Base-by-base conservation (phyloP, 92 coral and sea anemone species). In the Zoanthus gigantus region DNA sequence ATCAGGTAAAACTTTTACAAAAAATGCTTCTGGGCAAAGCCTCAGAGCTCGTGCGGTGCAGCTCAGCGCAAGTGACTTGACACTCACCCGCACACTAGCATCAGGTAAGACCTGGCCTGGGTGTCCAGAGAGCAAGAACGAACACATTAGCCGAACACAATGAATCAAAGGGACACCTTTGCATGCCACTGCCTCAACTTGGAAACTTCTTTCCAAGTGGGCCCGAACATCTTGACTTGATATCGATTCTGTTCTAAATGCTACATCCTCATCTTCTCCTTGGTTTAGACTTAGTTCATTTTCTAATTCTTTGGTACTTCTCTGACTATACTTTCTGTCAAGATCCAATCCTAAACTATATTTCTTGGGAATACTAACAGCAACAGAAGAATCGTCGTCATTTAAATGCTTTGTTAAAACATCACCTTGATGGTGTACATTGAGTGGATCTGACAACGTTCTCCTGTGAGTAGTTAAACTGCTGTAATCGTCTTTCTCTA, bases 81-180 rank as follows among this genome's bases (percentile, higher is more conserved):
- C 99, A 72, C 98, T 96, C 67, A 95, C 99, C 54, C 99, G 98
- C n/a, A 95, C 98, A 86, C 90, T 89, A 32, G 95, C 90, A 72
- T 96, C 99, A 30, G 99, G 93, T 7, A 96, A 87, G 47, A 95
- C 95, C 85, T 95, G 97, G 16, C 98, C 96, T 14, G 94, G 92
- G 72, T 90, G 92, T 71, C 99, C 99, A 29, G 99, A 93, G 72
- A 96, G 48, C 71, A 96, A 72, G 68, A 96, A 96, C 30, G 98
- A 95, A 84, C 97, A 92, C 99, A 96, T 95, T 32, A 96, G 94
- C 61, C 99, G 92, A 7, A 92, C 97, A 89, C 98, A 95, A 72
- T 96, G 99, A 61, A 96, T 88, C 57, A 96, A 88, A 17, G 99
- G 98, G 31, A 96, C 92, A 18, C 98, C 99, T 61, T 37, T 77